Evolutionary conservation across 64 coral and sea anemone species (phyloP).

Genomic region (Montipora cactus): DNA sequence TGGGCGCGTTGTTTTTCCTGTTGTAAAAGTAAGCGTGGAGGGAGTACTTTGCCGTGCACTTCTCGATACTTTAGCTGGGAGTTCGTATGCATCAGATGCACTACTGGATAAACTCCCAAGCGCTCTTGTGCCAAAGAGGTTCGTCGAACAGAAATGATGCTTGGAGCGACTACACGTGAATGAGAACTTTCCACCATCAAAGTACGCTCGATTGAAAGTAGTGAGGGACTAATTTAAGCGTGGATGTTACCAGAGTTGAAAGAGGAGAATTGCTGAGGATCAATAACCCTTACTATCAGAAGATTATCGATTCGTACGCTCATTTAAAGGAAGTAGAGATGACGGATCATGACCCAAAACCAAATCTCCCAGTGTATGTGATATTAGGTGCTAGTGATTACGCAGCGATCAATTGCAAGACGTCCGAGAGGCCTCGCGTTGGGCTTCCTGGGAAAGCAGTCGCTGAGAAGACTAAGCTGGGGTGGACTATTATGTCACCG

Average conservation of each 20-base stretch:
- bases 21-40: no score
- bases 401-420: not conserved
- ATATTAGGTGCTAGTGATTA: conserved; percentile 3
- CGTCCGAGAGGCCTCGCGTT: not conserved
- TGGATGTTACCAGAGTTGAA: not conserved
- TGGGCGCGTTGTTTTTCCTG: no score
- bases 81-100: conserved; percentile 8
- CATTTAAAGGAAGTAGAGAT: no score
- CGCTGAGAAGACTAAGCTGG: conserved; percentile 4
- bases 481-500: conserved; percentile 14
- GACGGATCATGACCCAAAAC: no score
- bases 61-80: no score
- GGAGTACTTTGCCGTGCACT: not conserved
- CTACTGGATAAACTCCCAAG: not conserved
- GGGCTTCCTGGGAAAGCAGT: conserved; percentile 6
- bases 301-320: no score
- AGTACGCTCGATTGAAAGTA: not conserved
- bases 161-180: conserved; percentile 34
- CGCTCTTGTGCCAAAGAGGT: not conserved
- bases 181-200: no score
- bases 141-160: conserved; percentile 49
- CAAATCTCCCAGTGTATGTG: no score
- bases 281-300: no score
- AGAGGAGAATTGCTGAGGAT: no score
- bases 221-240: not conserved